Conservation (phyloP, 2,888 invertebrate genomes). For the Trypoxylon attenuatum region DNA sequence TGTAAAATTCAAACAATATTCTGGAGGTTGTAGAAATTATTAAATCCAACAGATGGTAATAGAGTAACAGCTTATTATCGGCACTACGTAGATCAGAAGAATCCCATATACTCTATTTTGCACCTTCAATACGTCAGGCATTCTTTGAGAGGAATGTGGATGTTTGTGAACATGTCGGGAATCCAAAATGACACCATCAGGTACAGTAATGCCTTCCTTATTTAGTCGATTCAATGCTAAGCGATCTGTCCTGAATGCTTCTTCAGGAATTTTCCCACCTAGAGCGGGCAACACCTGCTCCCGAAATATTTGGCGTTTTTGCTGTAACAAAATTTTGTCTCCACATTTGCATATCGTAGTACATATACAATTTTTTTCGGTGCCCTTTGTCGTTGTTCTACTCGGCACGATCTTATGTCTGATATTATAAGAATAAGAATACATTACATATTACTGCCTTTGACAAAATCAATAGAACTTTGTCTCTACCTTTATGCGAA, state of each 20-base stretch:
- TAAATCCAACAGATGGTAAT: too few species aligned
- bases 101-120: not conserved
- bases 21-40: too few species aligned
- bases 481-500: too few species aligned
- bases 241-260: slow-evolving; percentile 79
- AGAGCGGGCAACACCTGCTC: slow-evolving; percentile 79
- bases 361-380: not conserved
- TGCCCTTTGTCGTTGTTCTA: not conserved
- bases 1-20: too few species aligned
- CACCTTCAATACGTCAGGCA: slow-evolving; percentile 65
- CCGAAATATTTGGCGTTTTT: slow-evolving; percentile 80
- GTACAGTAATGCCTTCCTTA: slow-evolving; percentile 79
- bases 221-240: slow-evolving; percentile 78
- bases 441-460: too few species aligned
- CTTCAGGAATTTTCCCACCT: slow-evolving; percentile 81
- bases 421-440: too few species aligned
- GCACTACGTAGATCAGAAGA: not conserved
- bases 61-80: not conserved
- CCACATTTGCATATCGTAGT: not conserved
- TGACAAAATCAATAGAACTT: too few species aligned
- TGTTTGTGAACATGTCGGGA: slow-evolving; percentile 68
- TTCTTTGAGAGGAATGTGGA: slow-evolving; percentile 54
- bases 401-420: not conserved
- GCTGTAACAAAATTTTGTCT: slow-evolving; percentile 64
- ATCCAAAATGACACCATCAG: slow-evolving; percentile 78